phyloP scores from a whole-genome alignment of 2,113 vertebrate genomes.

The Vanacampus margaritifer region DNA sequence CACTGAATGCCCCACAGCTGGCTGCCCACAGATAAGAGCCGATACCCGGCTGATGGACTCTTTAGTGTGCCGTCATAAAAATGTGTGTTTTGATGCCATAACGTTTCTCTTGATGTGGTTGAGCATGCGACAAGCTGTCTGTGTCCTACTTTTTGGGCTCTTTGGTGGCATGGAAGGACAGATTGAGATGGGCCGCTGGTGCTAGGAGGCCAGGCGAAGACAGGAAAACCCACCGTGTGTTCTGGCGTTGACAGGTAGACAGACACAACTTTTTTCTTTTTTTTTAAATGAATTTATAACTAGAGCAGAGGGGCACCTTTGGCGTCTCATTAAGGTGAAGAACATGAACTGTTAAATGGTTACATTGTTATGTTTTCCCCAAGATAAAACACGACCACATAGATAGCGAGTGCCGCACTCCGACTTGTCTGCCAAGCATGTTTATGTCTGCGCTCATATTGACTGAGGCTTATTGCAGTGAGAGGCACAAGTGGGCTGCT shows the following conservation, averaged over 20 bases:
- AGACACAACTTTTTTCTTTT: conserved; percentile 45
- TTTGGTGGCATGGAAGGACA: conserved; percentile 61
- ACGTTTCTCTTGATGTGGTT: conserved; percentile 23
- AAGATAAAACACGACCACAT: neutral
- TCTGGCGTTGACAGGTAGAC: conserved; percentile 59
- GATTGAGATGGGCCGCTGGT: conserved; percentile 65
- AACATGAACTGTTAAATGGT: neutral
- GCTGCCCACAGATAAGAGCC: conserved; percentile 52
- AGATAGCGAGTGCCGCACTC: conserved; percentile 2
- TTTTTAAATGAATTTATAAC: conserved; percentile 11
- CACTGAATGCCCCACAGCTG: conserved; percentile 61
- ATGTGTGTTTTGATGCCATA: conserved; percentile 37
- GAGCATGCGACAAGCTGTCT: conserved; percentile 29
- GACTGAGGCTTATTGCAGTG: conserved; percentile 43
- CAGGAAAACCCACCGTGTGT: conserved; percentile 56
- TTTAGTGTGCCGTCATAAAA: conserved; percentile 40
- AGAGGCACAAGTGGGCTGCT: conserved; percentile 56
- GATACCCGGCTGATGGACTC: conserved; percentile 39
- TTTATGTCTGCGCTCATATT: conserved; percentile 49
- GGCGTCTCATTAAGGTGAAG: conserved; percentile 36
- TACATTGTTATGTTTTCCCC: conserved; percentile 5
- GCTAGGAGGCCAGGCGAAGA: conserved; percentile 55
- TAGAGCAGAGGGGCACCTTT: conserved; percentile 26
- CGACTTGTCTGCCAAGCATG: conserved; percentile 30
- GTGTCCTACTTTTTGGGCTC: conserved; percentile 65